These are phyloP conservation scores for Copidosoma aretas DNA, from an alignment of 2,888 invertebrate genomes.

Conservation along the genomic window DNA sequence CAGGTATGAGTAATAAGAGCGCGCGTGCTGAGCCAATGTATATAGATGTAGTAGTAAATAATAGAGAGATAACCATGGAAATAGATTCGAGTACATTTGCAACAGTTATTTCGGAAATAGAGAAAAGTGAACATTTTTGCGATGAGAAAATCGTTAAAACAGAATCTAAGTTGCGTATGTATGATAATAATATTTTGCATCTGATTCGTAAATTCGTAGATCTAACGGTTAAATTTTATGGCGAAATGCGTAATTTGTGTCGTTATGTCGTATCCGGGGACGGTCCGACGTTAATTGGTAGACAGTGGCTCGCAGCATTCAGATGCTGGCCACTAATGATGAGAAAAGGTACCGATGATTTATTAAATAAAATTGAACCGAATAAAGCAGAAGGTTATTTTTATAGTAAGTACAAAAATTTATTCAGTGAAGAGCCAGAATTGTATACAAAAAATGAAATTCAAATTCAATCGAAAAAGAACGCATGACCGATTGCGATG, in stretches of 20 bases:
- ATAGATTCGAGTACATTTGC: slow-evolving; percentile 39
- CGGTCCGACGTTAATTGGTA: slow-evolving; percentile 29
- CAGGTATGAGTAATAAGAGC: slow-evolving; percentile 13
- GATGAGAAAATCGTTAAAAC: slow-evolving; percentile 15
- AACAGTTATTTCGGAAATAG: slow-evolving; percentile 30
- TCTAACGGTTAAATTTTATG: slow-evolving; percentile 7
- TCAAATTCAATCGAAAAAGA: slow-evolving; percentile 37
- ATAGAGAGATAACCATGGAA: slow-evolving; percentile 34
- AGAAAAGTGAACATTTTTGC: slow-evolving; percentile 17
- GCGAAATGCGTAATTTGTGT: slow-evolving; percentile 9
- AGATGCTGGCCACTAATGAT: slow-evolving; percentile 34
- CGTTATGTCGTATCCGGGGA: slow-evolving; percentile 34
- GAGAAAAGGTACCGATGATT: neutral
- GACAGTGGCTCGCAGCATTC: slow-evolving; percentile 23
- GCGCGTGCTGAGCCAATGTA: slow-evolving; percentile 28
- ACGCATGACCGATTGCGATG: slow-evolving; percentile 9
- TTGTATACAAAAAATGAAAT: slow-evolving; percentile 30
- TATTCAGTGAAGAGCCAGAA: slow-evolving; percentile 30
- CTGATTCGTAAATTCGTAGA: slow-evolving; percentile 23
- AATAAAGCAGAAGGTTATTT: slow-evolving; percentile 14
- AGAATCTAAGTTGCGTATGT: slow-evolving; percentile 17
- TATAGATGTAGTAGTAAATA: slow-evolving; percentile 23
- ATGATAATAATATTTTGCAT: slow-evolving; percentile 26
- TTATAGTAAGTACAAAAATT: slow-evolving; percentile 11
- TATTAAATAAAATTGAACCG: slow-evolving; percentile 10